Percentiles rank a stretch among this genome's conserved stretches.
phyloP scores from a whole-genome alignment of 2,888 invertebrate species.

The Agelastica alni region DNA sequence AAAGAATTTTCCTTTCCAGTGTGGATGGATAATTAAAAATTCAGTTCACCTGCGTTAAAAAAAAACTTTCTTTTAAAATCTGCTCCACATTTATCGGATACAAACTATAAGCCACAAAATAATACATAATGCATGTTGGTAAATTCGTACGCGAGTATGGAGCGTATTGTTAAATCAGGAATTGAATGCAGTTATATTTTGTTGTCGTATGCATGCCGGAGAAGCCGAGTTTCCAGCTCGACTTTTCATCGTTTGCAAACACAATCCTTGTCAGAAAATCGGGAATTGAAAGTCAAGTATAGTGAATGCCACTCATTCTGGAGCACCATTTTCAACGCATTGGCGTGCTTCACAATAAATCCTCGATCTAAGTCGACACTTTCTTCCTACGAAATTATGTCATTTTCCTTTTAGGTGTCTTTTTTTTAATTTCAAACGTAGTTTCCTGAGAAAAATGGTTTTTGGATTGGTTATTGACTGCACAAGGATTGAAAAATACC shows the following conservation, averaged over 20 bases:
- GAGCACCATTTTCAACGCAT: conserved; percentile 12
- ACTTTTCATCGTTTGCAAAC: conserved; percentile 31
- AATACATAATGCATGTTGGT: conserved; percentile 25
- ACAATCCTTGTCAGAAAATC: conserved; percentile 27
- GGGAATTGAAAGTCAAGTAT: conserved; percentile 23
- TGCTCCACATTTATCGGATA: conserved; percentile 16
- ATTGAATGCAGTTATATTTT: conserved; percentile 30
- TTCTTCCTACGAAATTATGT: neutral
- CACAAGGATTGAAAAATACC: neutral
- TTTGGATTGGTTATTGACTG: neutral
- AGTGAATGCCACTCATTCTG: conserved; percentile 21
- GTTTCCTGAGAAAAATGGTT: too few species aligned
- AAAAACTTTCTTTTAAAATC: neutral
- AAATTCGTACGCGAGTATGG: conserved; percentile 21
- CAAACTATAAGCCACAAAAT: conserved; percentile 23
- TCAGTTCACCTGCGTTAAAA: too few species aligned
- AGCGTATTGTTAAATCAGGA: conserved; percentile 26
- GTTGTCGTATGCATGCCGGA: conserved; percentile 25
- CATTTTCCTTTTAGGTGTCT: neutral
- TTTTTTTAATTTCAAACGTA: neutral
- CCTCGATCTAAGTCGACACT: neutral
- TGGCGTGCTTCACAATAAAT: conserved; percentile 17
- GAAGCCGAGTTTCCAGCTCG: conserved; percentile 21
- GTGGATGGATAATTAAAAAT: too few species aligned
- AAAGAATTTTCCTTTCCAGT: too few species aligned